Evolutionary conservation across 2,113 vertebrate species (phyloP), one percentile per base, ranked within the genome.

Genomic region (Leptocoma aspasia): DNA sequence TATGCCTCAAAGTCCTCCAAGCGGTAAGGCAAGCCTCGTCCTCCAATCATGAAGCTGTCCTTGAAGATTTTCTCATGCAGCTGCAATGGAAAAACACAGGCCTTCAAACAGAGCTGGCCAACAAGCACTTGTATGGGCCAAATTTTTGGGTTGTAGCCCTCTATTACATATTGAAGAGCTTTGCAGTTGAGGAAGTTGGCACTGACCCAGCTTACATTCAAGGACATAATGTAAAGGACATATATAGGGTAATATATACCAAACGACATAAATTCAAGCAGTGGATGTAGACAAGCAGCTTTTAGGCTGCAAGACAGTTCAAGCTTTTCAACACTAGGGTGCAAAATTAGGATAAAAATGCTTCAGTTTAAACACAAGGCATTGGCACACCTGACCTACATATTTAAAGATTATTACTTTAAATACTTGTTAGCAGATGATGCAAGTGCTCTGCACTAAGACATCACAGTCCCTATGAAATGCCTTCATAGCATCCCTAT

Each of bases 1-100:
- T 97, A 97, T 8, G 76, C 89, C 61, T 97, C 97, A 63, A 97
- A 97, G 64, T 97, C 97, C 45, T 97, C 96, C 85, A 97, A 49
- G 56, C 23, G 89, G 64, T 97, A 96, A 30, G 84, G 78, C 63
- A 97, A 95, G 54, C 96, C 96, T 68, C 94, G 44, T 23, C 64
- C 80, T 59, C 72, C 69, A 15, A 90, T n/a, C 1, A 0, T 39
- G 79, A 91, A 94, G 17, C 6, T 19, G 2, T 60, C 37, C 4
- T 70, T 7, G 23, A 92, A 91, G 28, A 85, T 0, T 2, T 4
- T 0, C 0, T 11, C 0, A 12, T n/a, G 31, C 35, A 97, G 5
- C 96, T 97, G 57, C 60, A 77, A 31, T 12, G 45, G 71, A 45
- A 53, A 92, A 80, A 44, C 23, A 88, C 13, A 72, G 26, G 8